Evolutionary conservation across 2,113 vertebrate genomes (phyloP), one percentile per base, ranked within the genome.

Genomic region (Gopherus evgoodei): DNA sequence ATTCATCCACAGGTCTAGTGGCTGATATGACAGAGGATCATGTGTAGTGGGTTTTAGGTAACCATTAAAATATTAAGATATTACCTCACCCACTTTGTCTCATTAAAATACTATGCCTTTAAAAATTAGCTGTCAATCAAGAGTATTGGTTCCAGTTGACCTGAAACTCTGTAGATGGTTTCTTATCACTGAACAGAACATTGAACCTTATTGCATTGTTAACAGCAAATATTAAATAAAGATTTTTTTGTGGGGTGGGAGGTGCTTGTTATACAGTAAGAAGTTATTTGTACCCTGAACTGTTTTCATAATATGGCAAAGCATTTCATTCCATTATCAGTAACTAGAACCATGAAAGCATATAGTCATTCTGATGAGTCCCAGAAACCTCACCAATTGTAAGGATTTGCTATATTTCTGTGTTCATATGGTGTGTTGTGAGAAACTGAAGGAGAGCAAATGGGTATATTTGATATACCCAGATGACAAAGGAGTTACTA

Each of bases 251-350:
- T 27, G 57, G 25, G 57, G 11, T 3, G 31, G 31, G 62, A 14
- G 17, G 13, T 69, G 78, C 89, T 94, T 80, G 88, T 90, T 84
- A 38, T 11, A 59, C n/a, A 54, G 19, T 97, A 88, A 93, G 62
- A 49, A 92, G 53, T 87, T 94, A 87, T 44, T 25, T 80, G 49
- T 86, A 83, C 35, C 0, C 0, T 57, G 57, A 65, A 19, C 79
- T 93, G 81, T 95, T 95, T 94, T 90, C 83, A 38, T 84, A 95
- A 65, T 83, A 47, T 78, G 62, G 38, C 85, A 91, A 87, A 92
- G 5, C 72, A 92, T 5, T 87, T 86, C 90, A 84, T 87, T 95
- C 87, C 81, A 96, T 91, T 72, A 81, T 65, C 35, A 88, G 86
- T 78, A 91, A 96, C 11, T 79, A 90, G 81, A 94, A 95, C 57